Base-by-base conservation (phyloP, 2,797 vertebrate genomes). In the Microtus agrestis region DNA sequence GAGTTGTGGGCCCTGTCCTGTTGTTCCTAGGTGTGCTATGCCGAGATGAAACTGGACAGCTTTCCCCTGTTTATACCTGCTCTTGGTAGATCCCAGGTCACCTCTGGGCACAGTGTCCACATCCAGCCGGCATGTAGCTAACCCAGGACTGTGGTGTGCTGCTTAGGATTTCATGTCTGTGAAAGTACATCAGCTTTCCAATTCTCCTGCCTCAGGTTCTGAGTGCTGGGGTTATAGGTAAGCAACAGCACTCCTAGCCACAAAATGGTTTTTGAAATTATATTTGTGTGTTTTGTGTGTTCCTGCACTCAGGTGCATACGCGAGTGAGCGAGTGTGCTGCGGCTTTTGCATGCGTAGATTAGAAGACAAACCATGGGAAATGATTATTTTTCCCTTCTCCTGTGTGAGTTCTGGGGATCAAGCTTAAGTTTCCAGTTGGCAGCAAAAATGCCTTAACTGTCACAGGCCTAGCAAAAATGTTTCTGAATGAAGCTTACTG, bases 221-320 rank as follows among this genome's bases (percentile, higher is more conserved):
- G 34, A 56, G 21, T 56, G 51, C 78, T 80, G 51, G 48, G 34
- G n/a, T 80, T 56, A 80, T 0, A 56, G 78, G 51, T 21, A 15
- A 37, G 19, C 51, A n/a, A 1, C 31, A 23, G 51, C 21, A n/a
- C 31, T 56, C 51, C 34, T 56, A n/a, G 9, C 34, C 34, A 54
- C 78, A 80, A 65, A 46, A 76, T 48, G 4, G 25, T 91, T 94
- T 93, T 86, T 56, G 67, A 87, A 82, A 56, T 34, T 59, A 46
- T 43, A 29, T 91, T 31, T 77, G 43, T 31, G 27, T 77, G 74
- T 77, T 13, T 73, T 77, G 73, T 29, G 23, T 17, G 27, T 15
- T 31, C 43, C 29, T 71, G 14, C 43, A 48, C 29, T 77, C 74
- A 31, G 25, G 74, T 29, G 15, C 14, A 1, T 31, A 6, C 8